These are phyloP conservation scores for Drosophila macrospina DNA, from an alignment of 2,888 invertebrate genomes.

Conservation along the genomic window DNA sequence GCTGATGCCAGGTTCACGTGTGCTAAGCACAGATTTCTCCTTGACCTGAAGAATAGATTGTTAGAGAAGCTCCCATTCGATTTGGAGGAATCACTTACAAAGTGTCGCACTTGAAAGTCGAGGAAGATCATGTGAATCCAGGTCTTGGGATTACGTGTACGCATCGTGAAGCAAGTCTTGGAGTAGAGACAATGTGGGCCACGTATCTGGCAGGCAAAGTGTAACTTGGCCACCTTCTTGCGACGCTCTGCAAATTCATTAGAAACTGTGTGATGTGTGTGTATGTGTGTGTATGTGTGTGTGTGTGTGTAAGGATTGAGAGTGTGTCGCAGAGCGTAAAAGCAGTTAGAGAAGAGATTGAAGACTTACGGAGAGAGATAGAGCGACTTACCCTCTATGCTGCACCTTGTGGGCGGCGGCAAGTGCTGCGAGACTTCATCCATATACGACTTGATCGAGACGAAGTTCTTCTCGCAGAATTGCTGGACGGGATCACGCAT, in stretches of 20 bases:
- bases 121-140: constrained; percentile 99
- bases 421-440: constrained; percentile 93
- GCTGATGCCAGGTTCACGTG: constrained; percentile 92
- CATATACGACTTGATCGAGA: constrained; percentile 96
- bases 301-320: constrained; percentile 13
- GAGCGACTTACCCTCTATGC: constrained; percentile 91
- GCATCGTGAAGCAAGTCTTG: constrained; percentile 91
- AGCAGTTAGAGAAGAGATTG: constrained; percentile 31
- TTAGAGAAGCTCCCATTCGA: background rate
- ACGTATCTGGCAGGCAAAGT: constrained; percentile 95
- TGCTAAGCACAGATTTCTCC: constrained; percentile 91
- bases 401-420: constrained; percentile 96
- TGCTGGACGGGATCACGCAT: constrained; percentile 97
- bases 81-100: constrained; percentile 72
- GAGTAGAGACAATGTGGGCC: constrained; percentile 95
- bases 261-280: constrained; percentile 77
- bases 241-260: constrained; percentile 88
- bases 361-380: constrained; percentile 18
- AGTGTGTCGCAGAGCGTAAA: constrained; percentile 10
- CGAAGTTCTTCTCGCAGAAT: constrained; percentile 97
- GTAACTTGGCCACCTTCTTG: constrained; percentile 94
- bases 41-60: constrained; percentile 87
- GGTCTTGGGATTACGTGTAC: constrained; percentile 92
- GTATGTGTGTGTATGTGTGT: constrained; percentile 30
- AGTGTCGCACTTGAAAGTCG: constrained; percentile 90